phyloP scores from a whole-genome alignment of 2,888 invertebrate species.

The Campoletis raptor region DNA sequence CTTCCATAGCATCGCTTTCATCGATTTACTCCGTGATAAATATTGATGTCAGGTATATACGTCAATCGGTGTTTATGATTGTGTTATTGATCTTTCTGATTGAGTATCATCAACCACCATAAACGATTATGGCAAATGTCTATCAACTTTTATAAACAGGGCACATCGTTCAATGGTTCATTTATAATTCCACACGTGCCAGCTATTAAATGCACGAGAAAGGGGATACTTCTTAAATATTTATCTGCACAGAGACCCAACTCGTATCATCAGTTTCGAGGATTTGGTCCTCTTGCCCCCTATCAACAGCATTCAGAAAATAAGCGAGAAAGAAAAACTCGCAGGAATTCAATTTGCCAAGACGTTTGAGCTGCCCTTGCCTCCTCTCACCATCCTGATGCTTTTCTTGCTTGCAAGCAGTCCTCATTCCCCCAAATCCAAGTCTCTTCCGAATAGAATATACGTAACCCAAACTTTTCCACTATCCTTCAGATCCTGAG shows the following conservation, averaged over 20 bases:
- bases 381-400: constrained; percentile 26
- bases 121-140: background rate
- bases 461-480: constrained; percentile 51
- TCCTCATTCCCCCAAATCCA: background rate
- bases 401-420: constrained; percentile 6
- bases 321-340: constrained; percentile 62
- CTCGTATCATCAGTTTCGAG: background rate
- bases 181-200: constrained; percentile 37
- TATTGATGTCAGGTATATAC: constrained; percentile 28
- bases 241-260: background rate
- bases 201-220: background rate
- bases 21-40: constrained; percentile 16
- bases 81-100: constrained; percentile 23
- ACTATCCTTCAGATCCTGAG: constrained; percentile 45
- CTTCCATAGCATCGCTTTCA: constrained; percentile 2
- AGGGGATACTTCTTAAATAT: constrained; percentile 18
- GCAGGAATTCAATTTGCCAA: constrained; percentile 65
- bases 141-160: background rate
- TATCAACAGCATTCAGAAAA: constrained; percentile 19
- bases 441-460: constrained; percentile 12
- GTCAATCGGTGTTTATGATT: constrained; percentile 27
- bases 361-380: constrained; percentile 51
- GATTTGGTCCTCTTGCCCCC: background rate
- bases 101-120: constrained; percentile 15
- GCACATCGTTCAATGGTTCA: constrained; percentile 29